A percentile compares a stretch with the other conserved stretches of the same genome.
phyloP scores from a whole-genome alignment of 2,113 vertebrate species.

The Proterorhinus semilunaris region DNA sequence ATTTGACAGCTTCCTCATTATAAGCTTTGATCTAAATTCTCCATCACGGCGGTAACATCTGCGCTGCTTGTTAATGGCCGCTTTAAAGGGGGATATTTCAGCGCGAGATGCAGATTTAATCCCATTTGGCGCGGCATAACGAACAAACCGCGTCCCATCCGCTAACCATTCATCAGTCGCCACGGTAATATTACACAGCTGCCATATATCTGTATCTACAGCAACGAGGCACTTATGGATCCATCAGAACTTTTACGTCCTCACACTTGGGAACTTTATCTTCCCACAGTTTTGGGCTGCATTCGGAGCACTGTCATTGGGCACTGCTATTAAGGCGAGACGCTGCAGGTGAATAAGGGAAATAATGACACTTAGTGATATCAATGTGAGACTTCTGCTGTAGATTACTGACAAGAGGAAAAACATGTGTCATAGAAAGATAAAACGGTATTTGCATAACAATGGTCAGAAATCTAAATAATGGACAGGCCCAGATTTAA shows the following conservation, averaged over 20 bases:
- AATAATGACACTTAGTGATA: no score
- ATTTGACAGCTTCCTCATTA: conserved; percentile 32
- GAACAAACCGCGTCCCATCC: conserved; percentile 29
- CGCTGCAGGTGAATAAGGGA: no score
- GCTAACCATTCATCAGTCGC: conserved; percentile 10
- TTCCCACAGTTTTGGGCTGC: background rate
- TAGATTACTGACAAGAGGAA: no score
- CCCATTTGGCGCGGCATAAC: conserved; percentile 31
- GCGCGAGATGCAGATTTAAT: conserved; percentile 37
- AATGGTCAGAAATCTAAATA: no score
- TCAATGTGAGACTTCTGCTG: no score
- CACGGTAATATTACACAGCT: background rate
- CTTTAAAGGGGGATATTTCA: conserved; percentile 38
- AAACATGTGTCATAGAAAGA: no score
- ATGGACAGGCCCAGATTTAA: no score
- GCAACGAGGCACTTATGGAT: background rate
- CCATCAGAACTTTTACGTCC: background rate
- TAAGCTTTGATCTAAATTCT: conserved; percentile 34
- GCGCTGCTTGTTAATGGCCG: conserved; percentile 29
- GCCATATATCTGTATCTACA: background rate
- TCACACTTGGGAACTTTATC: background rate
- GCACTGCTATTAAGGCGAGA: no score
- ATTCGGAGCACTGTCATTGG: no score
- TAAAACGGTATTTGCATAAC: no score
- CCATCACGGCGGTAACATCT: conserved; percentile 34